Percentiles rank a stretch among this genome's conserved stretches.
These are phyloP conservation scores for Heliconius congener DNA, from an alignment of 1,140 invertebrate species.

Conservation along the genomic window DNA sequence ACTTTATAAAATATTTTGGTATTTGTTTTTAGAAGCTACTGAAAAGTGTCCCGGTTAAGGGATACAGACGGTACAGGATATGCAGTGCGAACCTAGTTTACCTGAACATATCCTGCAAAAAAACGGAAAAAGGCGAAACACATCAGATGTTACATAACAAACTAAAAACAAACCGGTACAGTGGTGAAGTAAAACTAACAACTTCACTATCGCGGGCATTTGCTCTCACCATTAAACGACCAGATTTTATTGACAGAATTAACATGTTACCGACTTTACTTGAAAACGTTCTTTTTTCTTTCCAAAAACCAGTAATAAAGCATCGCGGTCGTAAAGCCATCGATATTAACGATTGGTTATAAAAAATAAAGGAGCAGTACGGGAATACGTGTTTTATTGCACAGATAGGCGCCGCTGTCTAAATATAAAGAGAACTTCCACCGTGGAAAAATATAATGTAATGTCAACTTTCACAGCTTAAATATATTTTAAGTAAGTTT, in stretches of 20 bases:
- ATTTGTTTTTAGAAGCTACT: too few relatives aligned
- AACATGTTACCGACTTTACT: slow-evolving; percentile 68
- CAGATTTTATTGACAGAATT: slow-evolving; percentile 67
- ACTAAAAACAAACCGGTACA: neutral
- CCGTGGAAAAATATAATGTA: slow-evolving; percentile 7
- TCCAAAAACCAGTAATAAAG: slow-evolving; percentile 58
- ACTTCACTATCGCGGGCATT: slow-evolving; percentile 33
- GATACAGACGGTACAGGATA: too few relatives aligned
- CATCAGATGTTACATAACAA: neutral
- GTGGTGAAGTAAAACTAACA: slow-evolving; percentile 20
- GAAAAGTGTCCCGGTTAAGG: too few relatives aligned
- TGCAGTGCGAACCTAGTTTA: too few relatives aligned
- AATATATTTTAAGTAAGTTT: too few relatives aligned
- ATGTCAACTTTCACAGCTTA: too few relatives aligned
- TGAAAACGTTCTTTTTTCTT: slow-evolving; percentile 52
- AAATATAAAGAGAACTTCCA: slow-evolving; percentile 16
- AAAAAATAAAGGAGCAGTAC: slow-evolving; percentile 69
- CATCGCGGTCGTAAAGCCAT: slow-evolving; percentile 63
- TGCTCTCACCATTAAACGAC: slow-evolving; percentile 46
- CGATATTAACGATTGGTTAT: slow-evolving; percentile 73
- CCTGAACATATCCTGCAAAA: too few relatives aligned
- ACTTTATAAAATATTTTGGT: too few relatives aligned
- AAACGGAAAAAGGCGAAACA: too few relatives aligned
- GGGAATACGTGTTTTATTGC: slow-evolving; percentile 63
- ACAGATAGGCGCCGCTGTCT: slow-evolving; percentile 56